Percentiles rank a stretch among this genome's conserved stretches.
phyloP scores from a whole-genome alignment of 2,797 vertebrate species.

The Phoxinus dragarum region DNA sequence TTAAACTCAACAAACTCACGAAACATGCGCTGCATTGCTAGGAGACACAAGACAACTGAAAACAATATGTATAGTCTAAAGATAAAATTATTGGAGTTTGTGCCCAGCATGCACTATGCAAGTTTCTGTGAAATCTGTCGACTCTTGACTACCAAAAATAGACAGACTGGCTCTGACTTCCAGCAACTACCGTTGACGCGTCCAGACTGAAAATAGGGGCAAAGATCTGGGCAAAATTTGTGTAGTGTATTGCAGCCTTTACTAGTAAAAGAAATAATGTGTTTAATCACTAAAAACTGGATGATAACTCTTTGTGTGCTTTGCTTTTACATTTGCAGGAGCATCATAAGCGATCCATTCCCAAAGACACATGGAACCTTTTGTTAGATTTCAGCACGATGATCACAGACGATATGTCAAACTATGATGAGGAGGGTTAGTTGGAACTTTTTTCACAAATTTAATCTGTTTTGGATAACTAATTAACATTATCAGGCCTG shows the following conservation, averaged over 20 bases:
- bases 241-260: background rate
- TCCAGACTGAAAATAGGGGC: background rate
- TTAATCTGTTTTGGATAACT: background rate
- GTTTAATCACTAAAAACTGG: background rate
- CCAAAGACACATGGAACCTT: constrained; percentile 99
- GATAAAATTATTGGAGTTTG: background rate
- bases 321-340: constrained; percentile 76
- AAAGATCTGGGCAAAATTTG: background rate
- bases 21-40: background rate
- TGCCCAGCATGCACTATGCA: background rate
- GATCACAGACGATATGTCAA: constrained; percentile 99
- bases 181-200: background rate
- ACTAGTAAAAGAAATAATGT: background rate
- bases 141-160: background rate
- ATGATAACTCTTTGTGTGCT: background rate
- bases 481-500: background rate
- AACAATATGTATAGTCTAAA: background rate
- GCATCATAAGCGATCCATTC: constrained; percentile 98
- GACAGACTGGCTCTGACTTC: too few species aligned
- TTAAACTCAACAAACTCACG: too few species aligned
- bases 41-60: background rate
- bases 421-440: constrained; percentile 97
- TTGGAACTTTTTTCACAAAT: background rate
- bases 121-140: background rate
- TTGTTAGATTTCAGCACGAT: constrained; percentile 98